Evolutionary conservation across 2,888 invertebrate species (phyloP).

Genomic region (Tribolium freemani): DNA sequence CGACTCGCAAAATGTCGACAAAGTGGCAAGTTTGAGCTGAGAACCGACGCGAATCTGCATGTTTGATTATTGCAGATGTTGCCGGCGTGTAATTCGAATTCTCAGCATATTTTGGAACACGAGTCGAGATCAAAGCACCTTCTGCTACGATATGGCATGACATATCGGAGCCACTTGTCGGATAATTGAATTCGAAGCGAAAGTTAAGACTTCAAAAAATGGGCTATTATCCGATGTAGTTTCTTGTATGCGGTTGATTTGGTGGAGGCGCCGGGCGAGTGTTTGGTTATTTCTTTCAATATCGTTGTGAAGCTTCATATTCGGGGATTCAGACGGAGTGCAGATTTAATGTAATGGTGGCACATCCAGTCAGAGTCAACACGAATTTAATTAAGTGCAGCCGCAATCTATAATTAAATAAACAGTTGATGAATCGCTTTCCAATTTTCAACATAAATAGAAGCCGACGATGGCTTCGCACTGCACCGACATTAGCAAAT

Average conservation of each 20-base stretch:
- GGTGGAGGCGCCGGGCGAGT: constrained; percentile 31
- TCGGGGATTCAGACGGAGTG: constrained; percentile 7
- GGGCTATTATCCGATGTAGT: not conserved
- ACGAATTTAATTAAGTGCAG: constrained; percentile 50
- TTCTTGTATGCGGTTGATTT: not conserved
- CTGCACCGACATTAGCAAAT: no score
- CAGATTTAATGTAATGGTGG: constrained; percentile 47
- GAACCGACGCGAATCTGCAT: constrained; percentile 39
- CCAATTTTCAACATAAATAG: constrained; percentile 31
- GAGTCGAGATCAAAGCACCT: constrained; percentile 38
- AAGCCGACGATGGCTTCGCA: constrained; percentile 2
- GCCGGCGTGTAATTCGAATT: constrained; percentile 44
- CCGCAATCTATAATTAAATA: constrained; percentile 54
- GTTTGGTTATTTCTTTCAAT: not conserved
- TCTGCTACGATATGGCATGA: constrained; percentile 18
- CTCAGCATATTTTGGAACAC: constrained; percentile 38
- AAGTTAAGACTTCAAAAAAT: no score
- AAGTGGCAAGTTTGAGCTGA: constrained; percentile 24
- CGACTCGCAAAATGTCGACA: constrained; percentile 38
- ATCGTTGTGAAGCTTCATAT: no score
- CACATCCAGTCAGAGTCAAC: constrained; percentile 49
- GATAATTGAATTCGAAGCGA: constrained; percentile 18
- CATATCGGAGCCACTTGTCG: constrained; percentile 7
- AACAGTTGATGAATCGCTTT: constrained; percentile 51
- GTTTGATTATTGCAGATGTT: constrained; percentile 47